These are phyloP conservation scores for Archips crataeganus DNA, from an alignment of 2,888 invertebrate genomes.

Conservation along the genomic window DNA sequence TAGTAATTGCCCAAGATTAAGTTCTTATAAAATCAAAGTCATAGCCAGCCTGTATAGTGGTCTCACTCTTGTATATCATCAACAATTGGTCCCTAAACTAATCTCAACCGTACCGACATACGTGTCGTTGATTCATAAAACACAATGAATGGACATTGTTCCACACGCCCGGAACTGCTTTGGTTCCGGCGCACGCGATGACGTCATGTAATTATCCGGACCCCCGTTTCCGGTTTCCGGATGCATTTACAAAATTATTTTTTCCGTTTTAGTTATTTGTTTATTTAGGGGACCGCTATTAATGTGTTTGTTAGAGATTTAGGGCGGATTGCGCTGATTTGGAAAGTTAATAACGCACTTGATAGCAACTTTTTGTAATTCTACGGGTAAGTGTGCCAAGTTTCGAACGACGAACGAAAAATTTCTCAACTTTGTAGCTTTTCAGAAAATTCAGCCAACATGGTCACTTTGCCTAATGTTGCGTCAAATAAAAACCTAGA, in stretches of 20 bases:
- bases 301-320: constrained; percentile 1
- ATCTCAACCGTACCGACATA: not conserved
- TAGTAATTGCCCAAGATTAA: not conserved
- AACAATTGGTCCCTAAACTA: constrained; percentile 3
- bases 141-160: constrained; percentile 62
- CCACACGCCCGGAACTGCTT: constrained; percentile 64
- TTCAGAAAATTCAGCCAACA: not conserved
- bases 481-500: constrained; percentile 15
- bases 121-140: constrained; percentile 52
- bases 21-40: too few species aligned
- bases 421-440: not conserved
- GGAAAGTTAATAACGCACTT: not conserved
- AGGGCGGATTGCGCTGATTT: not conserved
- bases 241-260: constrained; percentile 45
- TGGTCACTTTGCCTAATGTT: constrained; percentile 20
- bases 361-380: too few species aligned
- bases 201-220: constrained; percentile 74
- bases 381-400: too few species aligned
- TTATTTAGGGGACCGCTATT: constrained; percentile 12
- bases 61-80: not conserved
- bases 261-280: constrained; percentile 22
- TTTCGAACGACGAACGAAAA: too few species aligned
- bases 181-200: constrained; percentile 61
- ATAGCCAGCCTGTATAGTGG: too few species aligned
- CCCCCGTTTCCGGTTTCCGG: constrained; percentile 63